phyloP scores from a whole-genome alignment of 1,140 invertebrate genomes.

The Philotrypesis tridentata region DNA sequence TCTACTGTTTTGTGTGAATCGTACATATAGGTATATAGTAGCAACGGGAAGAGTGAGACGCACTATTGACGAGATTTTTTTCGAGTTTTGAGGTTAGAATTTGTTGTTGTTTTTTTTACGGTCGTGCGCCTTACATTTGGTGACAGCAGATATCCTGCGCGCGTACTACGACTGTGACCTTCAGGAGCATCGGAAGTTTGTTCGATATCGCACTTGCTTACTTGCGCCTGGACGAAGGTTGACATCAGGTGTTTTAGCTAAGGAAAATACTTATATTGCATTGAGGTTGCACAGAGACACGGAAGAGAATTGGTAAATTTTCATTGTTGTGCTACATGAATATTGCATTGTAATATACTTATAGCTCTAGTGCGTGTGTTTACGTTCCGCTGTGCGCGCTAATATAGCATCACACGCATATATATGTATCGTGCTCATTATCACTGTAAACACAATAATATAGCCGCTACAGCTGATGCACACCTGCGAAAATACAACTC shows the following conservation, averaged over 20 bases:
- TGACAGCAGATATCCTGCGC: not conserved
- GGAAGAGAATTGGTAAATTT: not conserved
- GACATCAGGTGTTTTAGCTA: not conserved
- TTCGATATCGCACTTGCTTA: not conserved
- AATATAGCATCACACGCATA: not conserved
- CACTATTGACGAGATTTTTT: not conserved
- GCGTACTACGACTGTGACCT: no score
- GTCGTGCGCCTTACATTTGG: no score
- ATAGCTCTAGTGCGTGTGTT: not conserved
- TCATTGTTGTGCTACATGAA: not conserved
- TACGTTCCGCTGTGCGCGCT: not conserved
- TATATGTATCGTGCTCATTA: not conserved
- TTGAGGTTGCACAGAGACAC: not conserved
- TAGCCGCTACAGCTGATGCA: not conserved
- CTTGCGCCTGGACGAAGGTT: not conserved
- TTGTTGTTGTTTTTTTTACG: not conserved
- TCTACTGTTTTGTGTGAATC: not conserved
- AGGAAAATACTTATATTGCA: no score
- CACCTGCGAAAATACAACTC: constrained; percentile 12
- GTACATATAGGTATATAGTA: no score
- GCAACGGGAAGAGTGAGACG: no score
- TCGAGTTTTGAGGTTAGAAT: not conserved
- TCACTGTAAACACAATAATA: not conserved
- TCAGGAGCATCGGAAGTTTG: not conserved
- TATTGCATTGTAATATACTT: not conserved